Evolutionary conservation across 2,888 invertebrate genomes (phyloP), one percentile per base, ranked within the genome.

Genomic region (Andrena bucephala): DNA sequence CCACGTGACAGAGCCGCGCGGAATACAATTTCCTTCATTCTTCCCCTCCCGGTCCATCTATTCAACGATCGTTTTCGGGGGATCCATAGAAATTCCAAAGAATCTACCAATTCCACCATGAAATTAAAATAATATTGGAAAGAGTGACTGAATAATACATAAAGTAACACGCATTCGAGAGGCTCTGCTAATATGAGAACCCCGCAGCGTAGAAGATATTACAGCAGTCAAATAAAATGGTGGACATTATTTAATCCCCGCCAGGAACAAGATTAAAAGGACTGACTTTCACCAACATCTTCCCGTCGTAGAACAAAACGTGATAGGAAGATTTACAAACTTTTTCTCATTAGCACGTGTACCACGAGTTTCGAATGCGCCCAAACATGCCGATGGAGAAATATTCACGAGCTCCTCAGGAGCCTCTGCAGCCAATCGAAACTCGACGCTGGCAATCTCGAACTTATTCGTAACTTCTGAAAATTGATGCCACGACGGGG

Each of bases 381-480:
- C 27, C 27, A 20, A 10, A n/a, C n/a, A 13, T 20, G 16, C 3
- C 13, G 16, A 27, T 50, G 2, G 29, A 66, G 20, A 48, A 48
- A 20, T n/a, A 73, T 29, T 57, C n/a, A n/a, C 29, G 33, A 50
- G 27, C 31, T 60, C 24, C 63, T 10, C 5, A 5, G 50, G 24
- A 33, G 13, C 1, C 31, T 13, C 16, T 2, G 6, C 68, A 66
- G 59, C 69, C 77, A 65, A 77, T 79, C 69, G 42, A 42, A 66
- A 66, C 78, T 77, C 16, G 8, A 62, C 52, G 4, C 10, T 6
- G 29, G 27, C 29, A 77, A 77, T 70, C 69, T 52, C 5, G 36
- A 52, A 62, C 60, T 77, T 77, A 77, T 74, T 74, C 50, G 48
- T 67, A 78, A 78, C 27, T 78, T 66, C 59, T 16, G 3, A 42